phyloP scores from a whole-genome alignment of 2,888 invertebrate species.

The Cosmia pyralina region DNA sequence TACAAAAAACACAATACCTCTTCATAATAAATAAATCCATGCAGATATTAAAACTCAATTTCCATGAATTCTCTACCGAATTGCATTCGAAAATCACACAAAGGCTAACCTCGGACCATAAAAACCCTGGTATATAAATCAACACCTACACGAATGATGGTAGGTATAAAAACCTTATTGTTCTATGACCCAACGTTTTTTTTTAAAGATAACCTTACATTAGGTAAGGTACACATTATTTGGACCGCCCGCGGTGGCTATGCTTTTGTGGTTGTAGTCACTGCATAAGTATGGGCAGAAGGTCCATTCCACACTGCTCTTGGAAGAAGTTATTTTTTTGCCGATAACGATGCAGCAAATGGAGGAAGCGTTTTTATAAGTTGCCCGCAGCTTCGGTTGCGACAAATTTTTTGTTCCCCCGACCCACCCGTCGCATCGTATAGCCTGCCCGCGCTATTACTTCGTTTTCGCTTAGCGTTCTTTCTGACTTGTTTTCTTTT shows the following conservation, averaged over 20 bases:
- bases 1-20: too few species aligned
- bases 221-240: slow-evolving; percentile 66
- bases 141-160: slow-evolving; percentile 71
- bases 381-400: too few species aligned
- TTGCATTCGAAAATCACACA: slow-evolving; percentile 40
- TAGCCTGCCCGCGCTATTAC: too few species aligned
- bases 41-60: slow-evolving; percentile 52
- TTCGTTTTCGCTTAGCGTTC: too few species aligned
- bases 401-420: too few species aligned
- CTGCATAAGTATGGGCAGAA: background rate
- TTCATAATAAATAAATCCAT: slow-evolving; percentile 14
- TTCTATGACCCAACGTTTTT: slow-evolving; percentile 67
- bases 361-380: too few species aligned
- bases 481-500: too few species aligned
- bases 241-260: slow-evolving; percentile 60
- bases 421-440: too few species aligned
- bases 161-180: slow-evolving; percentile 67
- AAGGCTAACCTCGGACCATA: slow-evolving; percentile 27
- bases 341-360: too few species aligned
- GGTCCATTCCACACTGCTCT: background rate
- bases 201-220: slow-evolving; percentile 71
- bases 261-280: slow-evolving; percentile 47
- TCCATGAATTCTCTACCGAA: slow-evolving; percentile 40
- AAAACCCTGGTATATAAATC: slow-evolving; percentile 68
- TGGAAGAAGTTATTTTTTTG: background rate